Base-by-base conservation (phyloP, 2,113 vertebrate species). In the Aythya baeri region DNA sequence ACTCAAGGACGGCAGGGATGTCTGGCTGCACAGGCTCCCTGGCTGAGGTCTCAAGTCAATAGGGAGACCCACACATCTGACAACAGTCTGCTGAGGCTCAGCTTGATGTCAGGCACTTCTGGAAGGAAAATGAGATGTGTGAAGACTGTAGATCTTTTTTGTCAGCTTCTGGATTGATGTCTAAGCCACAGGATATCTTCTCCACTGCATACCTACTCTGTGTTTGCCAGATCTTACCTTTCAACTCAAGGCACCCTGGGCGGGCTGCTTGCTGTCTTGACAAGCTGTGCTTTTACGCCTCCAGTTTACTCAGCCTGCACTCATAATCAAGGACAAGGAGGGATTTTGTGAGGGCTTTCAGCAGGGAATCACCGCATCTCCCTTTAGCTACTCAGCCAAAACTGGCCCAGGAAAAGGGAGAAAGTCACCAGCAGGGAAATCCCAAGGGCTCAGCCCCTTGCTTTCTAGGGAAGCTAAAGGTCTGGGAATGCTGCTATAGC, bases 51-150 rank as follows among this genome's bases (percentile, higher is more conserved):
- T 65, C 46, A 55, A 89, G 50, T 9, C n/a, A 74, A 32, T 0
- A 0, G 32, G 0, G 3, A 78, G 58, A 80, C 15, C 32, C 1
- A 1, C 32, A 46, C 9, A 46, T 52, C 8, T 31, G 46, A 31
- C 83, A 57, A 32, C 3, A 29, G 49, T 36, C 15, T 1, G 6
- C 4, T 1, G 2, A 54, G 4, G 17, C 13, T 29, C 67, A 75
- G 34, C 9, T 43, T 61, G 25, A 31, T 7, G 7, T 52, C 32
- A 61, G 67, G 38, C 1, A 0, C 55, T 89, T 57, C 31, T 67
- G 62, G 31, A 83, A 71, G 18, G 32, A 62, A 83, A 91, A 32
- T 10, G 31, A 67, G 34, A 76, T n/a, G 15, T 10, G 17, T 41
- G 27, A 12, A 76, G 43, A 58, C 22, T 34, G 41, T 21, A 67